These are phyloP conservation scores for Teleogryllus oceanicus DNA, from an alignment of 2,888 invertebrate species.

Conservation along the genomic window DNA sequence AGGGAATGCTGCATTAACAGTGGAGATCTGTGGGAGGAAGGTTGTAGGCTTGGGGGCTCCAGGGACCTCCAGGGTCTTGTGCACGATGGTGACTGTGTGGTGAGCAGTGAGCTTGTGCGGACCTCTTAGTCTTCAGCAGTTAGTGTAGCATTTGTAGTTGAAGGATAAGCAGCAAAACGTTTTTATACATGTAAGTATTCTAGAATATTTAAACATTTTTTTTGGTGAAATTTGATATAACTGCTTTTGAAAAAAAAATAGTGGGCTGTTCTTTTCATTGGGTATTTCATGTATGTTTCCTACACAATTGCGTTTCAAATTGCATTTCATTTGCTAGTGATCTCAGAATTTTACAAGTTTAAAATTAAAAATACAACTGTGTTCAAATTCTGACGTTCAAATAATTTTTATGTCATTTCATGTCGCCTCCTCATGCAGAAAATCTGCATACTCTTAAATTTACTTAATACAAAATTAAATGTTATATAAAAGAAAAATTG, in stretches of 20 bases:
- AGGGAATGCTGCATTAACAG: constrained; percentile 7
- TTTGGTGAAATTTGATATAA: neutral
- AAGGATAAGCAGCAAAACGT: neutral
- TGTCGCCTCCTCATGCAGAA: too few relatives aligned
- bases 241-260: neutral
- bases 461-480: too few relatives aligned
- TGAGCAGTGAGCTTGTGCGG: neutral
- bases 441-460: too few relatives aligned
- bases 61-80: neutral
- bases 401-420: neutral
- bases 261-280: neutral
- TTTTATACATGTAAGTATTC: neutral
- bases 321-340: too few relatives aligned
- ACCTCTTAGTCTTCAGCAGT: neutral
- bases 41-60: neutral
- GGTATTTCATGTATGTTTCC: neutral
- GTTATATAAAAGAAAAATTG: too few relatives aligned
- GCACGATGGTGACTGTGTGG: neutral
- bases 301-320: neutral
- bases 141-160: neutral
- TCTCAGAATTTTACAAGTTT: neutral
- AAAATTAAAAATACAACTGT: too few relatives aligned
- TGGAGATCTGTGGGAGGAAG: constrained; percentile 5
- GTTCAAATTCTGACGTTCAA: neutral
- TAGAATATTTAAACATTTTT: neutral